phyloP scores from a whole-genome alignment of 2,888 invertebrate genomes.

The Chalcis sispes region DNA sequence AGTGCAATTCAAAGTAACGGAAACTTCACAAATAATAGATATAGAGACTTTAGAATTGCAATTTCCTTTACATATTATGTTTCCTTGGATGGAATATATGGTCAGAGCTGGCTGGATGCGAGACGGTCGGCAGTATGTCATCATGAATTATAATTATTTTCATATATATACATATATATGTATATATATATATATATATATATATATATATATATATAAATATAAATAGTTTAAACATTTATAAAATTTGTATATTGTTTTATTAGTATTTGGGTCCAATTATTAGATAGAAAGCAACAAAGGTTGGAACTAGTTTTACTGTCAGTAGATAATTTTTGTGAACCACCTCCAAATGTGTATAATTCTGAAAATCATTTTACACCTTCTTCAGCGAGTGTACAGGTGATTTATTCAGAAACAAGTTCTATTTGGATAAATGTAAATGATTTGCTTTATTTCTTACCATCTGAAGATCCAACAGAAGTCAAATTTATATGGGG shows the following conservation, averaged over 20 bases:
- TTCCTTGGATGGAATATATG: slow-evolving; percentile 97
- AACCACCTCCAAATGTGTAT: slow-evolving; percentile 78
- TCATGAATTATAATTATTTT: neutral
- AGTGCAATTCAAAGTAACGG: slow-evolving; percentile 85
- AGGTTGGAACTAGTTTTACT: slow-evolving; percentile 89
- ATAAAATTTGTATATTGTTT: slow-evolving; percentile 32
- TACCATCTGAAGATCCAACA: slow-evolving; percentile 79
- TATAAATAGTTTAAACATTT: slow-evolving; percentile 15
- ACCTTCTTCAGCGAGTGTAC: slow-evolving; percentile 76
- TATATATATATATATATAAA: neutral
- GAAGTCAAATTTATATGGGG: slow-evolving; percentile 90
- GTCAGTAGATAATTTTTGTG: slow-evolving; percentile 86
- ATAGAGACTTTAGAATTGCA: slow-evolving; percentile 86
- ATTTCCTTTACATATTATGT: slow-evolving; percentile 86
- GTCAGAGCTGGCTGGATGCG: slow-evolving; percentile 97
- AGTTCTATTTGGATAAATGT: slow-evolving; percentile 95
- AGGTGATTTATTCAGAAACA: slow-evolving; percentile 80
- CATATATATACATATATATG: neutral
- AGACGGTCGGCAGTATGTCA: slow-evolving; percentile 88
- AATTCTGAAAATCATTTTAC: slow-evolving; percentile 75
- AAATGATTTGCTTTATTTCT: slow-evolving; percentile 91
- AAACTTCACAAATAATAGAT: slow-evolving; percentile 83
- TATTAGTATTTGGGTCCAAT: slow-evolving; percentile 91
- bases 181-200: neutral
- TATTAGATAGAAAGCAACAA: slow-evolving; percentile 92